A percentile compares a stretch with the other conserved stretches of the same genome.
Conservation (phyloP, 1,140 invertebrate species). For the Ridgeia piscesae region DNA sequence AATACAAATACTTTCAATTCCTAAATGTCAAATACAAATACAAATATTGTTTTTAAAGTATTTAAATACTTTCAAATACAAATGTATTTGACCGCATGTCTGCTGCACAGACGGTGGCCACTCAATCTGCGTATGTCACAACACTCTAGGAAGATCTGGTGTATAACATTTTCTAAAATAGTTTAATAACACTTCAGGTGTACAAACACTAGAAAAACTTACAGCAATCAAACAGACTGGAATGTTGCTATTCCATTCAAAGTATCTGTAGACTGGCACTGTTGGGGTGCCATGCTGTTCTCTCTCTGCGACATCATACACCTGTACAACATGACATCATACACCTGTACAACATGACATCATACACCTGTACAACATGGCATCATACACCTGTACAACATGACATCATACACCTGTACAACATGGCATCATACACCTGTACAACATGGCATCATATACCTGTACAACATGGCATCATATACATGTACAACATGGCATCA, state of each 20-base stretch:
- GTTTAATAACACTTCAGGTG: neutral
- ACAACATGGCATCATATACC: neutral
- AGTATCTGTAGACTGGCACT: conserved; percentile 30
- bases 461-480: neutral
- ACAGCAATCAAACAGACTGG: conserved; percentile 35
- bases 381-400: too few relatives aligned
- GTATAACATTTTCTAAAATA: conserved; percentile 14
- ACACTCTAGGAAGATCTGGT: too few relatives aligned
- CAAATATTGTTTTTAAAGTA: too few relatives aligned
- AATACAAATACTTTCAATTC: too few relatives aligned
- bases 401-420: neutral
- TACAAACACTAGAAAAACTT: conserved; percentile 25
- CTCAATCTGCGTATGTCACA: too few relatives aligned
- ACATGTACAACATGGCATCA: neutral
- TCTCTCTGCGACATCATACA: neutral
- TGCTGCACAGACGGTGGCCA: too few relatives aligned
- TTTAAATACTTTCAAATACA: too few relatives aligned
- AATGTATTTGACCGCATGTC: too few relatives aligned
- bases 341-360: neutral
- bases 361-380: neutral
- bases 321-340: neutral
- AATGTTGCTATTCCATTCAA: conserved; percentile 36
- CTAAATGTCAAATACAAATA: too few relatives aligned
- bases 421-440: neutral
- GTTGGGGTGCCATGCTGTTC: neutral